Evolutionary conservation across 2,888 invertebrate genomes (phyloP), one percentile per base, ranked within the genome.

Genomic region (Portevinia maculata): DNA sequence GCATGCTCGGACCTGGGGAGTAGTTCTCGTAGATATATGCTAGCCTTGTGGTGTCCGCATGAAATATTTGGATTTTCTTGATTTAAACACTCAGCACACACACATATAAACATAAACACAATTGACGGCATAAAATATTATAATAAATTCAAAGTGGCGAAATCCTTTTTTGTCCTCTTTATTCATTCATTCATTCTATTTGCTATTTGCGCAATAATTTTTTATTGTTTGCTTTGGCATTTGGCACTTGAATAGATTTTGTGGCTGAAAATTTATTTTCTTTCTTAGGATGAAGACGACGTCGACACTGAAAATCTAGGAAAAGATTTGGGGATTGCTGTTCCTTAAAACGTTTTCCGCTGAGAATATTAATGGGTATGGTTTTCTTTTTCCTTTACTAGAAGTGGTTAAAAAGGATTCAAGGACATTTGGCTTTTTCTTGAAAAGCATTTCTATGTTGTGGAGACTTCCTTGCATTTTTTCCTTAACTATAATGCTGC

Each of bases 201-300:
- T 83, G 71, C 83, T 83, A 53, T 83, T 83, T 83, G 83, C 83
- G 71, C 83, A 83, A 83, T 83, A 76, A 76, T 79, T 83, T 76
- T 83, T 83, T 83, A 76, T 83, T 83, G 83, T 83, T 83, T 83
- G 83, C 83, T 67, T 76, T 83, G 67, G 65, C 83, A 76, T 76
- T 83, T 83, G 83, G 78, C 83, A 78, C 83, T 83, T 78, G 83
- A 83, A 83, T 83, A 78, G 83, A 83, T 83, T 83, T 71, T 67
- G 76, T 76, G 76, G 76, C 59, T 67, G 52, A 67, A 57, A 50
- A 83, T 83, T 83, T 83, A 83, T 83, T 73, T 73, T 62, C 41
- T 57, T 52, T 41, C 30, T 24, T 21, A 44, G 4, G 19, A 44
- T 4, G 19, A 44, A 5, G 21, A 28, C 24, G 74, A 62, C 50